Base-by-base conservation (phyloP, 92 coral and sea anemone species). In the Meandrina meandrites region DNA sequence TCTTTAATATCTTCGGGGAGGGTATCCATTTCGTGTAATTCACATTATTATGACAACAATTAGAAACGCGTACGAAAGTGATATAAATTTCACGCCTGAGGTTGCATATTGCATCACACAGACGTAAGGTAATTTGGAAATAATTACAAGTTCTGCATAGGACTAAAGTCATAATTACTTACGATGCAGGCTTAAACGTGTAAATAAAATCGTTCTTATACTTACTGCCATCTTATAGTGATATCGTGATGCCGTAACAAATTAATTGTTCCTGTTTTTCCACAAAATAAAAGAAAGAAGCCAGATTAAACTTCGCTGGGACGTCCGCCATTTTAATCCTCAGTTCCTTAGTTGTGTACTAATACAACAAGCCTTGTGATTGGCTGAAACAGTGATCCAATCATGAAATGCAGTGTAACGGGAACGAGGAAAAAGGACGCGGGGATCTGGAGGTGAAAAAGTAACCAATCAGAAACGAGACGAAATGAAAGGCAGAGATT, bases 211-310 rank as follows among this genome's bases (percentile, higher is more conserved):
- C 31, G 34, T 77, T 22, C 1, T 0, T n/a, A 35, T 48, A 28
- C 92, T 76, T 80, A 96, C 98, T 89, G 90, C 98, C 98, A 96
- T 96, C 98, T 87, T 96, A 96, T 92, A 96, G 97, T 85, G 98
- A 96, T 91, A 92, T 94, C 75, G 98, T 96, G 88, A 96, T 81
- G 76, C 98, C 98, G 89, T 91, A 96, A 88, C 94, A 91, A 34
- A 90, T 91, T 36, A 87, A 24, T 10, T 89, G 70, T 47, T 66
- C 77, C 83, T 60, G 50, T 48, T 84, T 89, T 56, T 81, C 93
- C 48, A 83, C 75, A 45, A 89, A 91, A 54, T 85, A 88, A 53
- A 73, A 76, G 75, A 77, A 76, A 64, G 31, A 28, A 42, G 48
- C 18, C 24, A 31, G 22, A 54, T 40, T 57, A 58, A 30, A n/a